Evolutionary conservation across 2,797 vertebrate species (phyloP).

Genomic region (Carcharodon carcharias): DNA sequence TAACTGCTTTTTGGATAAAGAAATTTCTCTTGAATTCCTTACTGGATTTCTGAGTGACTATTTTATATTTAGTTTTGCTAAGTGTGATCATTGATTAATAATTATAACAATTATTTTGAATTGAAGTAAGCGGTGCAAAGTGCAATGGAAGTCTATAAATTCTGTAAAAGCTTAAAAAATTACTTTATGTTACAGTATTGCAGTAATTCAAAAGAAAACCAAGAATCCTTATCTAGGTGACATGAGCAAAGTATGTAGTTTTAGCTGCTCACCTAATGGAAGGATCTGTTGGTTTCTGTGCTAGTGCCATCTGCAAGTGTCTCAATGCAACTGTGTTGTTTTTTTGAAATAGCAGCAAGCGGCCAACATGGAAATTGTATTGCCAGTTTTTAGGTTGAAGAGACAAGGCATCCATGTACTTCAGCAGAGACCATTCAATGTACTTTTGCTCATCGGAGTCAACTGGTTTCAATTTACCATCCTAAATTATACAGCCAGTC

Average conservation of each 20-base stretch:
- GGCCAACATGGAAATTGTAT: constrained; percentile 55
- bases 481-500: constrained; percentile 43
- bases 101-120: background rate
- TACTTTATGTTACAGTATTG: background rate
- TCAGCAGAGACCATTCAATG: constrained; percentile 53
- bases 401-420: constrained; percentile 61
- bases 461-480: constrained; percentile 41
- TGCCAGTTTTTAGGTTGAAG: constrained; percentile 57
- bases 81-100: background rate
- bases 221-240: background rate
- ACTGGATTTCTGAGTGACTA: background rate
- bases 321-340: constrained; percentile 52
- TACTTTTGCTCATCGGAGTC: constrained; percentile 48
- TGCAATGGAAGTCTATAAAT: background rate
- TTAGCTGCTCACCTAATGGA: constrained; percentile 40
- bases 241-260: background rate
- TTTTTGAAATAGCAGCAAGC: constrained; percentile 54
- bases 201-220: background rate
- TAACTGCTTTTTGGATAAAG: background rate
- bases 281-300: constrained; percentile 46
- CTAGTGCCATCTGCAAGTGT: constrained; percentile 54
- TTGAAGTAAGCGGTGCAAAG: background rate
- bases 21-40: background rate
- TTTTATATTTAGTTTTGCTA: background rate
- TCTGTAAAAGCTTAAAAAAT: background rate